Conservation (phyloP, 2,797 vertebrate species). For the Hypotaenidia okinawae region DNA sequence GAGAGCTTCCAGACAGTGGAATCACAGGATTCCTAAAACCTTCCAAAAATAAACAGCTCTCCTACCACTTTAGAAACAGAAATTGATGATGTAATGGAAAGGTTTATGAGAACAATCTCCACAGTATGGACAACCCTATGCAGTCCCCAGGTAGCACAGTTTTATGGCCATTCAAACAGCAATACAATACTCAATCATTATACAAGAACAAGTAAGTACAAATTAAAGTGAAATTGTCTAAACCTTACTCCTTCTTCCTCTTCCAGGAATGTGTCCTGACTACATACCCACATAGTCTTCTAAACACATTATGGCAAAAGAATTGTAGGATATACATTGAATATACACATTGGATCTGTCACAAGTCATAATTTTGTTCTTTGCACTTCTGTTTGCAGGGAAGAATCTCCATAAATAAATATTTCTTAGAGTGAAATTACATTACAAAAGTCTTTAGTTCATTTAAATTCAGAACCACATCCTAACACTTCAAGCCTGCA, state of each 20-base stretch:
- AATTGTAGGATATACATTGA: not conserved
- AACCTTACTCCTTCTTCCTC: not conserved
- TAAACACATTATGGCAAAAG: not conserved
- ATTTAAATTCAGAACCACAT: slow-evolving; percentile 42
- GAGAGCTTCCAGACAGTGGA: not conserved
- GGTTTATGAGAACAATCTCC: not conserved
- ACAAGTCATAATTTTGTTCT: not conserved
- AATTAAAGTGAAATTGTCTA: not conserved
- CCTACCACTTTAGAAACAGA: not conserved
- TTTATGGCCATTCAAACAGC: not conserved
- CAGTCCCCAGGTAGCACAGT: not conserved
- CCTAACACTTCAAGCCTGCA: not conserved
- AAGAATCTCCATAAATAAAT: not conserved
- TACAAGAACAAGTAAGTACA: not conserved
- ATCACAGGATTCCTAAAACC: not conserved
- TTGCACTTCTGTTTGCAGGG: not conserved
- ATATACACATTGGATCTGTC: not conserved
- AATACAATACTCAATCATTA: not conserved
- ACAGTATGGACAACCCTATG: not conserved
- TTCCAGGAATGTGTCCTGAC: not conserved
- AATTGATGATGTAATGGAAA: not conserved
- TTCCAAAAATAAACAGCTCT: not conserved
- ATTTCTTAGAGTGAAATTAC: slow-evolving; percentile 8
- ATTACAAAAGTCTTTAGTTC: not conserved
- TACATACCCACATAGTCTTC: not conserved